A percentile compares a stretch with the other conserved stretches of the same genome.
Conservation (phyloP, 2,888 invertebrate genomes). For the Caenorhabditis doughertyi region DNA sequence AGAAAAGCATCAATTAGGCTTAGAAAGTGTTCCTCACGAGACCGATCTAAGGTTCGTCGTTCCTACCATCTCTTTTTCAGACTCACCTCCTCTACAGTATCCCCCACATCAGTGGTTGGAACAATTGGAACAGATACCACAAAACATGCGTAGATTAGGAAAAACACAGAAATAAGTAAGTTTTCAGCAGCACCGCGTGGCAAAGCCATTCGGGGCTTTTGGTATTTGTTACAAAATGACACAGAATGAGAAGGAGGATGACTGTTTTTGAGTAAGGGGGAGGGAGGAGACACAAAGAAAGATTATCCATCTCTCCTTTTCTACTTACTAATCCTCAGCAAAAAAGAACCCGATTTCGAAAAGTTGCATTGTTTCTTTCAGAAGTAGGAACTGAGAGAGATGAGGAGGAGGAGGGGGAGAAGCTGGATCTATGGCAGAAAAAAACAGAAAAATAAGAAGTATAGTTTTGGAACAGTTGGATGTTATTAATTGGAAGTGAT, state of each 20-base stretch:
- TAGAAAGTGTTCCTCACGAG: no score
- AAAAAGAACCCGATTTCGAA: not conserved
- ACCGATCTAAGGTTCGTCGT: no score
- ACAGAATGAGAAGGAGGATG: not conserved
- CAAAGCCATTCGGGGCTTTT: no score
- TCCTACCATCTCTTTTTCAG: no score
- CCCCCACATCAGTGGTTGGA: not conserved
- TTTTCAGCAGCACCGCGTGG: not conserved
- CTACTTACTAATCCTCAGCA: slow-evolving; percentile 2
- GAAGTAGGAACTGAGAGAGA: not conserved
- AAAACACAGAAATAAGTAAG: not conserved
- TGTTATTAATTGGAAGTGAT: not conserved
- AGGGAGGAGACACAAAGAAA: not conserved
- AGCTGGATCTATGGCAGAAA: not conserved
- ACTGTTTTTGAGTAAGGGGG: slow-evolving; percentile 1
- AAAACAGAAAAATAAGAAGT: not conserved
- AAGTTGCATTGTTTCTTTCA: not conserved
- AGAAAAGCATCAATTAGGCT: no score
- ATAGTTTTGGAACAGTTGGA: not conserved
- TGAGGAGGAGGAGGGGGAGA: not conserved
- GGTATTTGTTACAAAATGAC: slow-evolving; percentile 7
- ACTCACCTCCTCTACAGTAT: not conserved
- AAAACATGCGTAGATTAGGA: not conserved
- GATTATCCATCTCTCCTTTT: not conserved
- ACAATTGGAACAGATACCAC: slow-evolving; percentile 7